Evolutionary conservation across 2,888 invertebrate species (phyloP), one percentile per base, ranked within the genome.

Genomic region (Malachius bipustulatus): DNA sequence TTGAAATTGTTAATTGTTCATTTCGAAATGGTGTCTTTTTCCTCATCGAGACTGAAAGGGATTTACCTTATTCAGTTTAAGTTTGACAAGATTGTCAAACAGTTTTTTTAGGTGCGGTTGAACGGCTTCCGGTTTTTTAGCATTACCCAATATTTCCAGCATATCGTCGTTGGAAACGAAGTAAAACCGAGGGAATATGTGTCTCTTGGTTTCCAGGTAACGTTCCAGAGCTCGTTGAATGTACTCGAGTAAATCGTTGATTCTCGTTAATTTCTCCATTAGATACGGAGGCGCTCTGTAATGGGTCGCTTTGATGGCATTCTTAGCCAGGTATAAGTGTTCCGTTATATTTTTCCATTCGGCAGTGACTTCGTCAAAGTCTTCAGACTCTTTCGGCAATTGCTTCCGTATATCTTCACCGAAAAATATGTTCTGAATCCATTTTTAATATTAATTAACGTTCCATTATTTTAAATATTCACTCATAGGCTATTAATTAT

Each of bases 391-490:
- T 36, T 63, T 62, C 0, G 89, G 88, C 34, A 90, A 61, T 58
- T 90, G 88, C 48, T 79, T 82, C 39, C 82, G 68, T 38, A 90
- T 88, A 56, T 90, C 89, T 60, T 89, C 89, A 1, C 87, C 85
- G 43, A 69, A 66, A 63, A 90, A 89, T 56, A 90, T 89, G 55
- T 80, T 89, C 72, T 74, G 50, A 29, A 51, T 44, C 26, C 43
- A 42, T 28, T 29, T 15, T 37, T 32, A 30, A 10, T 24, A 10
- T 29, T 14, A 4, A 16, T 19, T 19, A n/a, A n/a, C n/a, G n/a
- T n/a, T n/a, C n/a, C n/a, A n/a, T n/a, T n/a, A n/a, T n/a, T n/a
- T n/a, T n/a, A n/a, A n/a, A n/a, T n/a, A n/a, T n/a, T n/a, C n/a
- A n/a, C n/a, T n/a, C n/a, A n/a, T n/a, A n/a, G n/a, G n/a, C n/a